These are phyloP conservation scores for Carapus acus DNA, from an alignment of 2,797 vertebrate species.

Conservation along the genomic window DNA sequence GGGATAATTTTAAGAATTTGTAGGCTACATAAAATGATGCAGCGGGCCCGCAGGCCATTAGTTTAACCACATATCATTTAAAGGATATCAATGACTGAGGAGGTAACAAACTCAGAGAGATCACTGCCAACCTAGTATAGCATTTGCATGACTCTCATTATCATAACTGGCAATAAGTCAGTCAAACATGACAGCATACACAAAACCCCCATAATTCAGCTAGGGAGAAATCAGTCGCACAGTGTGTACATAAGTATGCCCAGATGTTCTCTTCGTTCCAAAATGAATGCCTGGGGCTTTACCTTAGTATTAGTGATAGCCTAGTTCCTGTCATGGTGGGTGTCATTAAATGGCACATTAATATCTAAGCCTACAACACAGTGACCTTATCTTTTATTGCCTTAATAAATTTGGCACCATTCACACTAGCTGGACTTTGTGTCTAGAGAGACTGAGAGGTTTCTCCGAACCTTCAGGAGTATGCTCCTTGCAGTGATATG, in stretches of 20 bases:
- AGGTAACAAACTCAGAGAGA: too few relatives aligned
- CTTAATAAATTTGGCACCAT: constrained; percentile 63
- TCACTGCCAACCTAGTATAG: too few relatives aligned
- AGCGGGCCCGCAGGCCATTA: too few relatives aligned
- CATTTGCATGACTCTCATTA: too few relatives aligned
- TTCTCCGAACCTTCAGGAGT: constrained; percentile 30
- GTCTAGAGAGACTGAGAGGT: constrained; percentile 23
- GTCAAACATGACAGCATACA: neutral
- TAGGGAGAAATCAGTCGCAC: neutral
- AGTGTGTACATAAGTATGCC: constrained; percentile 11
- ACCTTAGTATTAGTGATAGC: constrained; percentile 49
- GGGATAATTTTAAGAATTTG: too few relatives aligned
- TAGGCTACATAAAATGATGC: too few relatives aligned
- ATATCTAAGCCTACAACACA: constrained; percentile 69
- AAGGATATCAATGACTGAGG: too few relatives aligned
- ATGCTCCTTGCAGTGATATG: constrained; percentile 54
- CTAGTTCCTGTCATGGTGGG: constrained; percentile 52
- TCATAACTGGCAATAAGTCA: neutral
- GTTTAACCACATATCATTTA: too few relatives aligned
- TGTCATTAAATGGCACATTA: constrained; percentile 70
- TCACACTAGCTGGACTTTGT: constrained; percentile 2
- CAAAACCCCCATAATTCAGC: neutral
- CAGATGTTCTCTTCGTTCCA: constrained; percentile 26
- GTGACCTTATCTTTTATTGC: constrained; percentile 73
- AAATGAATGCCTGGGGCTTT: constrained; percentile 46